Evolutionary conservation across 2,797 vertebrate genomes (phyloP), one percentile per base, ranked within the genome.

Genomic region (Gymnothorax javanicus): DNA sequence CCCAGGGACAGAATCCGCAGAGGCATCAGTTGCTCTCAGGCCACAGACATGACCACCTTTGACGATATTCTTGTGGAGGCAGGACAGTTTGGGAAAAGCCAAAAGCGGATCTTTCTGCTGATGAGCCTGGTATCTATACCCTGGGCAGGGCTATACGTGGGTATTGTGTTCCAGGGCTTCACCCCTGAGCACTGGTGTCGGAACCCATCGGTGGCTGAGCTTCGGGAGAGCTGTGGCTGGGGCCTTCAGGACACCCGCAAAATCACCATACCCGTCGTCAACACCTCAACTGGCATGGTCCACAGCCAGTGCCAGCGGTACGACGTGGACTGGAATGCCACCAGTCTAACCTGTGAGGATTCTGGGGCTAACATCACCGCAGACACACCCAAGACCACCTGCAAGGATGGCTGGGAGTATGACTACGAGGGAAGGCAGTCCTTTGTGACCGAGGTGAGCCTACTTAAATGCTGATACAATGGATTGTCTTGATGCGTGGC

Each of bases 141-240:
- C 0, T 99, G 96, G 90, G 94, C 97, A 2, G 98, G 96, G 6
- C 93, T 98, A 17, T 99, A 97, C 2, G 95, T 97, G 0, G 96
- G 97, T 0, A 96, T 98, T 87, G 98, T 99, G 85, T 99, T 99
- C 93, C 97, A 98, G 88, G 98, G 98, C 84, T 95, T 92, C 90
- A 95, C 95, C 23, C 98, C 98, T 0, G 94, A 94, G 0, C 97
- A 97, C 91, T 98, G 98, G 97, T 99, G 98, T 89, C 94, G 95
- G 85, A 96, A 97, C 88, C 89, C 97, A 0, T 92, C 87, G 4
- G 94, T 95, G 79, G 91, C 84, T 1, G 93, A 95, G 86, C 85
- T 95, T 85, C 95, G 95, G 7, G 87, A 94, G 85, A 91, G 59
- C 25, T 99, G 98, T 25, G 93, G 94, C 86, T 98, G 97, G 97